phyloP scores from a whole-genome alignment of 2,888 invertebrate species.

The Nomada lathburiana region DNA sequence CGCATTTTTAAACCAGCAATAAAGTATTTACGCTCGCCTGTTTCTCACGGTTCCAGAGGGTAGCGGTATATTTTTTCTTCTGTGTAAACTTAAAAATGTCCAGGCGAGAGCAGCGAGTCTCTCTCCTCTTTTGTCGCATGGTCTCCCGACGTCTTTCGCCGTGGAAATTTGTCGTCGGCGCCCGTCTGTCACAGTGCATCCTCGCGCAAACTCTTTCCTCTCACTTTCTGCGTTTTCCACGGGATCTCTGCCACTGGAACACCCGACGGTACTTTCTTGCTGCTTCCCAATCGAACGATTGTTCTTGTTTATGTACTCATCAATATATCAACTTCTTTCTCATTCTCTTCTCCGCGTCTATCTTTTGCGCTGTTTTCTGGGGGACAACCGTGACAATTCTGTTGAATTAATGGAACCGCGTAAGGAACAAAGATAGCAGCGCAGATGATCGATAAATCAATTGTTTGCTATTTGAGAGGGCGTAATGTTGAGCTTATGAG shows the following conservation, averaged over 20 bases:
- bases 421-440: too few species aligned
- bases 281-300: neutral
- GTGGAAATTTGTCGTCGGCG: constrained; percentile 6
- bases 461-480: neutral
- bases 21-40: constrained; percentile 16
- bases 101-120: neutral
- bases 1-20: constrained; percentile 14
- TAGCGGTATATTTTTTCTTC: constrained; percentile 12
- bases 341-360: too few species aligned
- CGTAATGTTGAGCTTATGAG: constrained; percentile 4
- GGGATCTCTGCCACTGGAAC: neutral
- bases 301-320: neutral
- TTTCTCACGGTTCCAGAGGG: neutral
- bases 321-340: neutral
- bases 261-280: neutral
- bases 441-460: neutral
- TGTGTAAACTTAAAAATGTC: neutral
- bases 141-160: neutral
- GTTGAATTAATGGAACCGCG: too few species aligned
- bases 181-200: constrained; percentile 6
- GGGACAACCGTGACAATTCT: too few species aligned
- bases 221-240: neutral
- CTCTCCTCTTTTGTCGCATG: neutral
- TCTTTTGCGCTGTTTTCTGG: too few species aligned
- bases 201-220: neutral